Evolutionary conservation across 2,888 invertebrate species (phyloP), one percentile per base, ranked within the genome.

Genomic region (Blastobasis adustella): DNA sequence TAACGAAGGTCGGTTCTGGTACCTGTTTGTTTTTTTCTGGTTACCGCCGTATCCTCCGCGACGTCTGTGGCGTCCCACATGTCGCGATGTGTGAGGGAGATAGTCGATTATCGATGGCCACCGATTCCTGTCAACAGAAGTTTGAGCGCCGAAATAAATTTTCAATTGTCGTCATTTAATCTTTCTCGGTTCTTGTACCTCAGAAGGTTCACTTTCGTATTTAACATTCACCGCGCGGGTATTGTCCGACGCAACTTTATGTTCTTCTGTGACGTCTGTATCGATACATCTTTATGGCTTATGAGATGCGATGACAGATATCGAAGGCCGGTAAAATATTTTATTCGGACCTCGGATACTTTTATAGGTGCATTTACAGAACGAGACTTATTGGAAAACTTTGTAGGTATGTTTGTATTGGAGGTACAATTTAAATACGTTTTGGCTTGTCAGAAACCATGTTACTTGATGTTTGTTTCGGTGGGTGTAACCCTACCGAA

Each of bases 11-110:
- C 59, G 72, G 66, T 69, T 68, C 69, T 66, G 67, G 71, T 81
- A 81, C 82, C 83, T 83, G 81, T 80, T 76, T 73, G 63, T 73
- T 76, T 81, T 83, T 79, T 78, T 81, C 23, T 82, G 75, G 76
- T 66, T 61, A 66, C 60, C 59, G 57, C 60, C 67, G 64, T 63
- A 62, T 69, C 64, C 66, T 71, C 68, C 63, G 65, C 63, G 58
- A 63, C 64, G 64, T 65, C 67, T 65, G 66, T 63, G 64, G 65
- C 57, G 64, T 65, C 70, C 75, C 78, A 77, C 72, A 73, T 71
- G 69, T 67, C 69, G 63, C 54, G 80, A 78, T 74, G 71, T 66
- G 71, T 69, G 73, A 76, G 71, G 50, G 73, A 76, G 78, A 82
- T 78, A 73, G 71, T 61, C 59, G 65, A 69, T 83, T 81, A 86